Base-by-base conservation (phyloP, 2,797 vertebrate genomes). In the Crocodylus rhombifer region DNA sequence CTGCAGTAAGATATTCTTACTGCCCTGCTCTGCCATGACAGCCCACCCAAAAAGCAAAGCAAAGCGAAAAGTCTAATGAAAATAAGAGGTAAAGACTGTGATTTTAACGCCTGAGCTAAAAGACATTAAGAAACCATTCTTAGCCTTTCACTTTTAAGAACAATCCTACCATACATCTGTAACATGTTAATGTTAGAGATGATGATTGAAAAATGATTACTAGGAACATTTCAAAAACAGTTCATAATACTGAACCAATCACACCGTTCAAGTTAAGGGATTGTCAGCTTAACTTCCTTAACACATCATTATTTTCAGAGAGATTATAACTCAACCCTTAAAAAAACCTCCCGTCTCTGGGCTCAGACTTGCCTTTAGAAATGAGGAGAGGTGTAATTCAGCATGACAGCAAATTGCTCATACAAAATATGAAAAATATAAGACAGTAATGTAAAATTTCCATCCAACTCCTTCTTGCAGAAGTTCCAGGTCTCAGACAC, bases 151-250 rank as follows among this genome's bases (percentile, higher is more conserved):
- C 89, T 87, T 95, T 96, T 82, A 78, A 79, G 33, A 67, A 80
- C 67, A 96, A 84, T 6, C 82, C 91, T 94, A 86, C 57, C 26
- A 83, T 80, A 7, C 89, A 56, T 28, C 15, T 92, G 6, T 14
- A 93, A 81, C 86, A 71, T 75, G 65, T 63, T 84, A 33, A 81
- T 94, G 93, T 57, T 15, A 90, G 76, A 89, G 90, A 69, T 42
- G 62, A 93, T 91, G 73, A 33, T 55, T 94, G 82, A 76, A 55
- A 90, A 95, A 84, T 30, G 4, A 56, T 90, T 88, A 63, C 78
- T n/a, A 88, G 83, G 82, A 94, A 84, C 85, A 93, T 78, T 93
- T 95, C 75, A 92, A 84, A 87, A 55, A 61, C 7, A 63, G 42
- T 26, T 91, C 28, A 92, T 85, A n/a, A 78, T 86, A 71, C 6